A percentile compares a stretch with the other conserved stretches of the same genome.
phyloP scores from a whole-genome alignment of 2,113 vertebrate species.

The Eptatretus burgeri region DNA sequence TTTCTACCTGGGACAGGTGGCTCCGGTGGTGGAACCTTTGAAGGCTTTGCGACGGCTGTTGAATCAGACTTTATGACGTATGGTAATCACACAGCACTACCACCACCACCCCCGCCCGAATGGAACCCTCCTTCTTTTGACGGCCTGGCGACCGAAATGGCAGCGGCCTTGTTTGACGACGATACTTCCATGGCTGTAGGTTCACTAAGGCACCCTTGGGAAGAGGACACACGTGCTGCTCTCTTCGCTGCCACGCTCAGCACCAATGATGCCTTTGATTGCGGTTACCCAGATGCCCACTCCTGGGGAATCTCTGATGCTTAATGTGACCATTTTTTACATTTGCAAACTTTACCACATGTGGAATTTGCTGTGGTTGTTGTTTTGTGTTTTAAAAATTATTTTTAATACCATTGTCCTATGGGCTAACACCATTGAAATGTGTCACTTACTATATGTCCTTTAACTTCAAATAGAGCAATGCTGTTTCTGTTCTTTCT shows the following conservation, averaged over 20 bases:
- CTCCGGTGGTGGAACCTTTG: conserved; percentile 26
- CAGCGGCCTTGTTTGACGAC: conserved; percentile 18
- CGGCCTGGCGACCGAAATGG: not conserved
- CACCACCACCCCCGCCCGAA: not conserved
- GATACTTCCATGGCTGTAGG: conserved; percentile 14
- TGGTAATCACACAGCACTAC: conserved; percentile 13
- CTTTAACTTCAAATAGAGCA: too few species aligned
- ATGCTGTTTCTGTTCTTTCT: too few species aligned
- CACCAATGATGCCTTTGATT: not conserved
- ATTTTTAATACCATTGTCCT: too few species aligned
- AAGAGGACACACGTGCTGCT: conserved; percentile 16
- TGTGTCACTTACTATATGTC: too few species aligned
- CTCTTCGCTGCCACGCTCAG: not conserved
- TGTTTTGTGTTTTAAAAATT: too few species aligned
- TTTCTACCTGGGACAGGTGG: conserved; percentile 20
- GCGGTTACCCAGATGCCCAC: not conserved
- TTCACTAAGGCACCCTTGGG: conserved; percentile 21
- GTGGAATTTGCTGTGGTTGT: too few species aligned
- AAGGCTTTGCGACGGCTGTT: conserved; percentile 18
- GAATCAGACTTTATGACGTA: conserved; percentile 21
- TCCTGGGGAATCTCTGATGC: too few species aligned
- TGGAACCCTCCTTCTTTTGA: not conserved
- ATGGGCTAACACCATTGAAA: too few species aligned
- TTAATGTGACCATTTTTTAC: too few species aligned
- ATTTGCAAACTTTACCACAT: too few species aligned